phyloP scores from a whole-genome alignment of 2,888 invertebrate species.

The Latrodectus hesperus region DNA sequence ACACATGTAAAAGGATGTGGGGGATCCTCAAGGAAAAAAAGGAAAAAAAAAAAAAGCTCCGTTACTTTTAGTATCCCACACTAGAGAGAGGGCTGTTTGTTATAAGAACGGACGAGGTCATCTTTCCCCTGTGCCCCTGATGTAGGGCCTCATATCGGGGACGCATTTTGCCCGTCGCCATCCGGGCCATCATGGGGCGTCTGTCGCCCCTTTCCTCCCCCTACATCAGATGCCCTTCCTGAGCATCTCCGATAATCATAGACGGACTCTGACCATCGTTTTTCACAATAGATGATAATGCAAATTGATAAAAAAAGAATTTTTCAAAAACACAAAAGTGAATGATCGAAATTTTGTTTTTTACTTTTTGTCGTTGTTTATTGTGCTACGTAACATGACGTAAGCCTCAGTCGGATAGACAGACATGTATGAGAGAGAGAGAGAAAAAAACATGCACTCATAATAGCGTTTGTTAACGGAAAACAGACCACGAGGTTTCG shows the following conservation, averaged over 20 bases:
- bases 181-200: conserved; percentile 58
- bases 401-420: conserved; percentile 43
- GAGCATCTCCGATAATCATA: neutral
- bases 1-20: conserved; percentile 5
- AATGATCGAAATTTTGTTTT: conserved; percentile 36
- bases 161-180: conserved; percentile 51
- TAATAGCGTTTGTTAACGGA: conserved; percentile 57
- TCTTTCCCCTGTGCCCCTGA: conserved; percentile 47
- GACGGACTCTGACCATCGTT: conserved; percentile 67
- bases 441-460: conserved; percentile 30
- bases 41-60: conserved; percentile 10
- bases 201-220: conserved; percentile 11
- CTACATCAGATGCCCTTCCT: conserved; percentile 3
- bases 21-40: neutral
- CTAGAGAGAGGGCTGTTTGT: conserved; percentile 27
- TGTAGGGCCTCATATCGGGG: conserved; percentile 32
- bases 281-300: conserved; percentile 62
- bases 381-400: conserved; percentile 48
- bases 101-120: conserved; percentile 45
- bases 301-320: conserved; percentile 62
- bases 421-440: conserved; percentile 9
- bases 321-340: conserved; percentile 21
- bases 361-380: conserved; percentile 26
- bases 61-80: conserved; percentile 28
- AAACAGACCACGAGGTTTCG: conserved; percentile 19